Conservation (phyloP, 2,888 invertebrate genomes). For the Sinelater perroti region DNA sequence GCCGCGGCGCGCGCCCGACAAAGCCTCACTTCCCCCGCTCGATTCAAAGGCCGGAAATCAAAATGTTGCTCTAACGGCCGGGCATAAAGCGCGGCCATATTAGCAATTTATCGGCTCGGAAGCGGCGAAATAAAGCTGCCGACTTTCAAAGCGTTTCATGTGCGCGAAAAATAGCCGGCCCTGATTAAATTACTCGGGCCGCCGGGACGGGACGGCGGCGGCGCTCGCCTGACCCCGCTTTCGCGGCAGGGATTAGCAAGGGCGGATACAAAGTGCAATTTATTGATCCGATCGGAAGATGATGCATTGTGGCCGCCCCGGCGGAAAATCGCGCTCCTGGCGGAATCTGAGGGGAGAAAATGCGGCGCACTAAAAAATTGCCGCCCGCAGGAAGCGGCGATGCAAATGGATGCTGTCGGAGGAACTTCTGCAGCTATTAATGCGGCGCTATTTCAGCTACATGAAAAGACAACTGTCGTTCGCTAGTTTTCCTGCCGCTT, state of each 20-base stretch:
- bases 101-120: constrained; percentile 10
- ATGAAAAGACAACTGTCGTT: no score
- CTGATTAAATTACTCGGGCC: constrained; percentile 13
- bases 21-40: constrained; percentile 14
- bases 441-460: no score
- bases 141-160: constrained; percentile 6
- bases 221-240: constrained; percentile 15
- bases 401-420: no score
- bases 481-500: no score
- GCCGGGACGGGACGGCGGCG: constrained; percentile 2
- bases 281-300: constrained; percentile 22
- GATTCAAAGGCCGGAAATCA: constrained; percentile 18
- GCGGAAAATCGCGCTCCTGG: not conserved
- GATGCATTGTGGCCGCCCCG: not conserved
- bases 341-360: no score
- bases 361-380: no score
- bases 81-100: constrained; percentile 14
- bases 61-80: constrained; percentile 7
- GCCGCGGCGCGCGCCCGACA: no score
- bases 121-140: constrained; percentile 2
- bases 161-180: not conserved
- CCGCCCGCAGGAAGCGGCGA: no score
- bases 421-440: no score
- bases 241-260: constrained; percentile 20
- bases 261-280: constrained; percentile 25